Percentiles rank a stretch among this genome's conserved stretches.
These are phyloP conservation scores for Symphodus melops DNA, from an alignment of 2,113 vertebrate species.

Conservation along the genomic window DNA sequence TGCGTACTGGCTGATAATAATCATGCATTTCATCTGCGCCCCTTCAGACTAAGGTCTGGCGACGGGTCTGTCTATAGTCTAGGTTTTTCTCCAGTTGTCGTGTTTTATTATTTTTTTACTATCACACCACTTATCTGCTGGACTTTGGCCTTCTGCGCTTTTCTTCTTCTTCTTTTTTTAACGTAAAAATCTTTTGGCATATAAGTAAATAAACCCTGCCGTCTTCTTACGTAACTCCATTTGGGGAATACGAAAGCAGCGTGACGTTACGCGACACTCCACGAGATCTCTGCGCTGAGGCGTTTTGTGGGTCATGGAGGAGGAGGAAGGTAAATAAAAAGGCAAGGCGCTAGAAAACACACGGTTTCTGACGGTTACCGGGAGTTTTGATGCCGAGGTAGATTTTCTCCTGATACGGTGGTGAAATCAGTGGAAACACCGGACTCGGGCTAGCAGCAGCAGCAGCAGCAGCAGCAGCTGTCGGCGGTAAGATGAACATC, in stretches of 20 bases:
- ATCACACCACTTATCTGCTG: background rate
- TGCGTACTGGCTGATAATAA: no score
- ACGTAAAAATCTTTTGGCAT: no score
- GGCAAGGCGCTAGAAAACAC: conserved; percentile 21
- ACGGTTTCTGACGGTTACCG: conserved; percentile 5
- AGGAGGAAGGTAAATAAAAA: conserved; percentile 78
- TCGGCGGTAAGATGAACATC: conserved; percentile 72
- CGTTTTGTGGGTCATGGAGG: conserved; percentile 76
- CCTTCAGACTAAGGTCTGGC: no score
- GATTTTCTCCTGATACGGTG: background rate
- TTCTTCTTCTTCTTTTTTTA: background rate
- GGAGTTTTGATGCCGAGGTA: conserved; percentile 3
- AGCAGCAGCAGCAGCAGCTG: conserved; percentile 58
- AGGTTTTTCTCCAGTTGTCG: background rate
- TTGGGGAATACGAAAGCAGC: conserved; percentile 65
- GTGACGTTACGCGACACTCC: conserved; percentile 10
- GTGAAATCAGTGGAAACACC: conserved; percentile 5
- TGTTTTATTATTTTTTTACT: background rate
- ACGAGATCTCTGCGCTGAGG: conserved; percentile 43
- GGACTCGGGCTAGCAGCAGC: conserved; percentile 47
- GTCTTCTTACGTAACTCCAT: conserved; percentile 44
- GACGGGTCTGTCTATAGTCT: no score
- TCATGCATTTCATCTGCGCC: no score
- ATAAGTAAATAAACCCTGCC: background rate
- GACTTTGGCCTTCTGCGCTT: conserved; percentile 16